Base-by-base conservation (phyloP, 1,140 invertebrate genomes). In the Sesamia nonagrioides region DNA sequence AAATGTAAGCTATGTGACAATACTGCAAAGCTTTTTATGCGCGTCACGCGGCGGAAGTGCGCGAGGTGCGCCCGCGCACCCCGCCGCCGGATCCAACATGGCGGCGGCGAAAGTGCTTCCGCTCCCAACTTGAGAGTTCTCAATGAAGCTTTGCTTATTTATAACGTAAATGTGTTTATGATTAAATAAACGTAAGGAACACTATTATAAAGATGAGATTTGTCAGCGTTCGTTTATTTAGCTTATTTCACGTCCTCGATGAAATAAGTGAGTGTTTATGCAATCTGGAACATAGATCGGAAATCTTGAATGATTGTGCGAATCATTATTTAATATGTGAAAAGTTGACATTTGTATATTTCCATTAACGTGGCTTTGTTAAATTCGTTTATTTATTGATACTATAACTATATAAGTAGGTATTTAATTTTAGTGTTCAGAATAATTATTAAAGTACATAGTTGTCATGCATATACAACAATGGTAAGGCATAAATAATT, bases 51-150 rank as follows among this genome's bases (percentile, higher is more conserved):
- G 83, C 92, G 93, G 93, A 94, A 94, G 91, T 85, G 83, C 82
- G 86, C 88, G 90, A 91, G 91, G 88, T 91, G 91, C 88, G 92
- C 91, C 82, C 84, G 89, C 79, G 81, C 84, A 61, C 71, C 79
- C 61, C 89, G 86, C 84, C 86, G 87, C 90, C 93, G 93, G 93
- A 94, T 94, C 93, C 93, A 92, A 92, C 81, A 94, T 94, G 91
- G 93, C 93, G 83, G 81, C 83, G 92, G 92, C 91, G 91, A 93
- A 93, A 94, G 93, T 94, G 89, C 91, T 94, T 94, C 93, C 93
- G 92, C 90, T 88, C 88, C 69, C 80, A 61, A 68, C 87, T 89
- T 87, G 85, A 87, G 82, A 91, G 84, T 86, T 93, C 89, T 93
- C 88, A 92, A 93, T 94, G 89, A 89, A 93, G 84, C 79, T 73